phyloP scores from a whole-genome alignment of 2,797 vertebrate species.

The Takifugu rubripes region DNA sequence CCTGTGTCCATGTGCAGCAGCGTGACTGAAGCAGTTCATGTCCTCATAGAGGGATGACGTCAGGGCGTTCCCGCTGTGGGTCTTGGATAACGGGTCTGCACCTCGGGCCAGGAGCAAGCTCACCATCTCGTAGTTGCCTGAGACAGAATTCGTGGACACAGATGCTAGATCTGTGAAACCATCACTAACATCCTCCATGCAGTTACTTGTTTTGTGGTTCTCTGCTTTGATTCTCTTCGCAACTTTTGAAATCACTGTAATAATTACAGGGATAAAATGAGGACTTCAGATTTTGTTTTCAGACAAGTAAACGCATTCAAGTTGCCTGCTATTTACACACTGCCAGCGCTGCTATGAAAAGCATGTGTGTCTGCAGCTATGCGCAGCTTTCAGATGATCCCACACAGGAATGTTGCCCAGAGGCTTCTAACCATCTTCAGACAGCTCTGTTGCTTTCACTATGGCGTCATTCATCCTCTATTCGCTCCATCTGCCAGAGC shows the following conservation, averaged over 20 bases:
- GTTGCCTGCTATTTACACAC: slow-evolving; percentile 23
- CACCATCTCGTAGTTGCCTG: slow-evolving; percentile 97
- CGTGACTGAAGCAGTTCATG: slow-evolving; percentile 98
- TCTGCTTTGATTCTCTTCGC: slow-evolving; percentile 1
- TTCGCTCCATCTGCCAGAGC: slow-evolving; percentile 14
- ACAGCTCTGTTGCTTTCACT: slow-evolving; percentile 31
- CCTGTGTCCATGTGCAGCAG: slow-evolving; percentile 95
- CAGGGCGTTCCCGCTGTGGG: slow-evolving; percentile 83
- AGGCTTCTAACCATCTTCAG: slow-evolving; percentile 52
- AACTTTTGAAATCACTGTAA: background rate
- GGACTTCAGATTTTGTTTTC: background rate
- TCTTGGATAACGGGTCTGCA: slow-evolving; percentile 88
- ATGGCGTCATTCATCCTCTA: slow-evolving; percentile 36
- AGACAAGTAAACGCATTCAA: slow-evolving; percentile 25
- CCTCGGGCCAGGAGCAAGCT: slow-evolving; percentile 88
- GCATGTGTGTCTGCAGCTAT: slow-evolving; percentile 47
- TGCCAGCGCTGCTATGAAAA: slow-evolving; percentile 30
- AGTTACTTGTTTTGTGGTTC: background rate
- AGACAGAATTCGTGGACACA: background rate
- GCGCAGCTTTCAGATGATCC: slow-evolving; percentile 51
- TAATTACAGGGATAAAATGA: background rate
- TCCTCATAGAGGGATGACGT: slow-evolving; percentile 90
- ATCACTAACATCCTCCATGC: no score
- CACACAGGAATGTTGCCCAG: slow-evolving; percentile 53
- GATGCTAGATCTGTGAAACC: background rate